Base-by-base conservation (phyloP, 2,888 invertebrate genomes). In the Drosophila siamana region DNA sequence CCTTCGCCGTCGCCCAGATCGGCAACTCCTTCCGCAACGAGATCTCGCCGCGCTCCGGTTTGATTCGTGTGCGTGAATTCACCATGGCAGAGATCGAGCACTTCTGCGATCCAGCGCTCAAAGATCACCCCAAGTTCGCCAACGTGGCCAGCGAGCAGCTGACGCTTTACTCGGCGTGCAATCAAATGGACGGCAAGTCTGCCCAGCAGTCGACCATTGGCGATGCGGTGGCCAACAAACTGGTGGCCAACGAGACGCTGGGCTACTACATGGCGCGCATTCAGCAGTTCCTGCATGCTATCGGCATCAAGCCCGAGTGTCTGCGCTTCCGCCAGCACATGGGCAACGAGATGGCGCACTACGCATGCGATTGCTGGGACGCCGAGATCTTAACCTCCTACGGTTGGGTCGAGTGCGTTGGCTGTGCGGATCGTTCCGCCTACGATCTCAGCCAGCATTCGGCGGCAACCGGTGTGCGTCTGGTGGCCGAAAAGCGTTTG, bases 61-160 rank as follows among this genome's bases (percentile, higher is more conserved):
- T 99, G 8, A 95, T 99, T 44, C 94, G 99, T 87, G 98, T 99
- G 1, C 95, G 99, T 88, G 99, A 99, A 92, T 99, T 99, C 91
- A 99, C 99, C 0, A 99, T 99, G 99, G 99, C 98, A 68, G 99
- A 99, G 93, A 99, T 99, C 86, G 99, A 99, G 92, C 99, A 99
- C 93, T 99, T 99, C 92, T 98, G 99, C 92, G 99, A 99, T 93
- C 98, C 98, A 0, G 92, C 89, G 1, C 94, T 96, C 82, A 99
- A 99, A 90, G 94, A 94, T 69, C 98, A 99, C 92, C 95, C 96
- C 0, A 99, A 99, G 92, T 99, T 99, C 93, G 94, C 93, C 5
- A 93, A 93, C 64, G 94, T 99, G 0, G 94, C 95, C 9, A 94
- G 97, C 86, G 95, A 96, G 0, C 93, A 94, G 78, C 93, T 99